Conservation (phyloP, 2,797 vertebrate genomes). For the Microctenopoma steveboyesi region DNA sequence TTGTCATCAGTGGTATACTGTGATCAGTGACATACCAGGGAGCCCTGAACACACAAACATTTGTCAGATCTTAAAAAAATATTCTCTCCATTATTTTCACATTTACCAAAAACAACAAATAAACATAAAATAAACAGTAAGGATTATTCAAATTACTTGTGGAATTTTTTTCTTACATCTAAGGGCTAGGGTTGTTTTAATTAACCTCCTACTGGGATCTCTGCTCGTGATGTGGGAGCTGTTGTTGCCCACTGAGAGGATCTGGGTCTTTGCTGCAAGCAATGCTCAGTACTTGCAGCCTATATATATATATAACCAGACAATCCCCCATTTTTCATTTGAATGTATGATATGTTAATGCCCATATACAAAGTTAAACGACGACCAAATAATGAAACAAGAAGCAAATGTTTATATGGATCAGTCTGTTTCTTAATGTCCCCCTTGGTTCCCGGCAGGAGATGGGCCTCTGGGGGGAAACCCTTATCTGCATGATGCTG, state of each 20-base stretch:
- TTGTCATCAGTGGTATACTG: constrained; percentile 43
- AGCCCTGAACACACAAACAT: constrained; percentile 30
- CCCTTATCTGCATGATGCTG: constrained; percentile 38
- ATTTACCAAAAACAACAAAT: background rate
- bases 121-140: too few species aligned
- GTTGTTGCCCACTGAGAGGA: constrained; percentile 10
- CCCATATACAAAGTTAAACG: background rate
- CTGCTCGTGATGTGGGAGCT: constrained; percentile 18
- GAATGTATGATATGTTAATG: background rate
- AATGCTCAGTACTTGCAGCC: background rate
- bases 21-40: constrained; percentile 24
- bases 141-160: background rate
- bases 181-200: constrained; percentile 57
- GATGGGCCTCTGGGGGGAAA: constrained; percentile 12
- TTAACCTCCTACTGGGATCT: constrained; percentile 59
- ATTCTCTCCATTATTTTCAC: background rate
- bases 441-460: constrained; percentile 27
- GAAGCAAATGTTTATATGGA: background rate
- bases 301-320: background rate
- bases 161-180: constrained; percentile 24
- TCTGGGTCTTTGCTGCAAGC: background rate
- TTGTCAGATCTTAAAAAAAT: constrained; percentile 21
- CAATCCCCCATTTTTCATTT: background rate
- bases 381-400: background rate
- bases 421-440: background rate